Evolutionary conservation across 2,113 vertebrate genomes (phyloP), one percentile per base, ranked within the genome.

Genomic region (Nannobrachium achirus): DNA sequence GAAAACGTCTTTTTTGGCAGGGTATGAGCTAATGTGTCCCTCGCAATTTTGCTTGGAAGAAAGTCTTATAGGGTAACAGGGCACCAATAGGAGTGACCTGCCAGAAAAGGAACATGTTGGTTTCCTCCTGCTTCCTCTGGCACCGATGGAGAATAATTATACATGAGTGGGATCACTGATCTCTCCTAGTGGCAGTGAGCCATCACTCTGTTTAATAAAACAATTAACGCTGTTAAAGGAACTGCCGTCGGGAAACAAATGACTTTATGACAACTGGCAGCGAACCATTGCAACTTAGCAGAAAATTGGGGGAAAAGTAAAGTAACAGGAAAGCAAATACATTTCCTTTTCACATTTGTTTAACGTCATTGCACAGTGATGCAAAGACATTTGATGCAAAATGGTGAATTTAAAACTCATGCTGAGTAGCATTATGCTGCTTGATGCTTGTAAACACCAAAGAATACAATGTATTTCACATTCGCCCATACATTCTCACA

Each of bases 111-210:
- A 55, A 63, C 68, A 69, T n/a, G n/a, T 38, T 16, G 25, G 63
- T 61, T 68, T 63, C 15, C 82, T 69, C 69, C 56, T 73, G 16
- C 46, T 55, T 68, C 41, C 33, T 52, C 33, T 68, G 71, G 71
- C 52, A 38, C 75, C 52, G 68, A 78, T 82, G 76, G 70, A 75
- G 72, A 66, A 80, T 64, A 76, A 78, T 84, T 84, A 75, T 25
- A 65, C 76, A 61, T 81, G 80, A 87, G 86, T 77, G 84, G 76
- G 84, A 90, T 89, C 74, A 61, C 64, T 85, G 80, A 76, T 78
- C 86, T 80, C 55, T 78, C 9, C 53, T 69, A 52, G 62, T 76
- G 69, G 66, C 78, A 71, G 74, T 80, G 77, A 84, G 80, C 69
- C 55, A 53, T 66, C 51, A 57, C 71, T 73, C 79, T 83, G 58